A percentile compares a stretch with the other conserved stretches of the same genome.
These are phyloP conservation scores for Siniperca chuatsi DNA, from an alignment of 2,113 vertebrate species.

Conservation along the genomic window DNA sequence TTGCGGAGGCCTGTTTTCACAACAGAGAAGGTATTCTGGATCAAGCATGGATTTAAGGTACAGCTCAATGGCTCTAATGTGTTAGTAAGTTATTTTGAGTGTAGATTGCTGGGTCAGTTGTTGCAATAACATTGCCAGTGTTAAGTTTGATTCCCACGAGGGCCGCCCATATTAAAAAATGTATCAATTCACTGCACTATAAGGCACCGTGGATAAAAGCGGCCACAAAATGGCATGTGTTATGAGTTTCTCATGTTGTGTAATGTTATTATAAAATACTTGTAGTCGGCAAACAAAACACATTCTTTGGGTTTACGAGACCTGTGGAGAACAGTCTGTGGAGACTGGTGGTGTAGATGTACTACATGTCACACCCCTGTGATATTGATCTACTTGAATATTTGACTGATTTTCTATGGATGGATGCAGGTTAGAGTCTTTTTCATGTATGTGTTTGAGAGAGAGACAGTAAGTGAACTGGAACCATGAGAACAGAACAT, in stretches of 20 bases:
- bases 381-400: conserved; percentile 25
- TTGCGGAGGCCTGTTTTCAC: conserved; percentile 19
- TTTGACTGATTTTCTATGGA: background rate
- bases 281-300: conserved; percentile 29
- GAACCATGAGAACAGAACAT: background rate
- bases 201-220: conserved; percentile 21
- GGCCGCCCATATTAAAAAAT: conserved; percentile 14
- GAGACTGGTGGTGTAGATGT: background rate
- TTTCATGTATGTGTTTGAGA: background rate
- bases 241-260: conserved; percentile 16
- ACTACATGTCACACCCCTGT: background rate
- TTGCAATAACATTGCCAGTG: conserved; percentile 39
- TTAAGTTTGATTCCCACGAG: conserved; percentile 29
- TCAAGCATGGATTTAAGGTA: conserved; percentile 26
- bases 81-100: conserved; percentile 1
- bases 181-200: conserved; percentile 1
- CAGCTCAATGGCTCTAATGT: conserved; percentile 19
- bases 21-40: conserved; percentile 24
- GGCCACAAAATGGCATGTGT: background rate
- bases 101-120: background rate
- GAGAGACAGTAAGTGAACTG: background rate
- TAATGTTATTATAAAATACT: conserved; percentile 35
- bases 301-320: conserved; percentile 33
- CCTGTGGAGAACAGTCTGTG: background rate
- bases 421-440: conserved; percentile 5